A percentile compares a stretch with the other conserved stretches of the same genome.
phyloP scores from a whole-genome alignment of 2,113 vertebrate genomes.

The Marmota monax region DNA sequence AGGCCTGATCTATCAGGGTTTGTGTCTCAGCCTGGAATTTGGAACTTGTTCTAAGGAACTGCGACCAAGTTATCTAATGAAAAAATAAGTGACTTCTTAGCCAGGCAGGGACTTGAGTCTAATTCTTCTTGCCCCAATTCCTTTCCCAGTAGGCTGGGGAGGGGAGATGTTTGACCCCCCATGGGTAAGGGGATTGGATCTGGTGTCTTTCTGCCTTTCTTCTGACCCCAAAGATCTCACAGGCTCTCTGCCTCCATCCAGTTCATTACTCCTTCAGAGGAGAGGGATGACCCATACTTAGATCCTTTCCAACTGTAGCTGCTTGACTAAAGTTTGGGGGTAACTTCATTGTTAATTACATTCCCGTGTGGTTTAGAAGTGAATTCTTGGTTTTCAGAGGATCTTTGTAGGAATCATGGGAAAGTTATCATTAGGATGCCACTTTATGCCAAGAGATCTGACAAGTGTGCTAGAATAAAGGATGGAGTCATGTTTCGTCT shows the following conservation, averaged over 20 bases:
- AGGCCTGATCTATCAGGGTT: not conserved
- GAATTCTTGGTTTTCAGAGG: conserved; percentile 18
- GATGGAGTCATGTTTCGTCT: not conserved
- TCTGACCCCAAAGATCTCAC: not conserved
- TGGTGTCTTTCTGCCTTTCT: not conserved
- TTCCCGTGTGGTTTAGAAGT: not conserved
- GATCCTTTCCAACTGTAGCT: not conserved
- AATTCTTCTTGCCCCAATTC: not conserved
- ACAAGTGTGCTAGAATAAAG: not conserved
- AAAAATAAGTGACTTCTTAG: conserved; percentile 20
- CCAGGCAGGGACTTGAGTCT: not conserved
- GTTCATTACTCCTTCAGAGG: not conserved
- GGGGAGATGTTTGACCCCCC: not conserved
- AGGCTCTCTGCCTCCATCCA: not conserved
- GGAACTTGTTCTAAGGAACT: not conserved
- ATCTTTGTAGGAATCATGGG: not conserved
- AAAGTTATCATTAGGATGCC: not conserved
- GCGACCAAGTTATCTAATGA: conserved; percentile 23
- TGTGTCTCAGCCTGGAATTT: conserved; percentile 19
- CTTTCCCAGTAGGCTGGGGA: not conserved
- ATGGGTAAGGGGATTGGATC: not conserved
- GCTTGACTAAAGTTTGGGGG: not conserved
- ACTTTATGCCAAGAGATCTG: not conserved
- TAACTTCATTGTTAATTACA: conserved; percentile 25
- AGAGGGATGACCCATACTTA: not conserved